Base-by-base conservation (phyloP, 2,888 invertebrate species). In the Megaustenia siamemsis region DNA sequence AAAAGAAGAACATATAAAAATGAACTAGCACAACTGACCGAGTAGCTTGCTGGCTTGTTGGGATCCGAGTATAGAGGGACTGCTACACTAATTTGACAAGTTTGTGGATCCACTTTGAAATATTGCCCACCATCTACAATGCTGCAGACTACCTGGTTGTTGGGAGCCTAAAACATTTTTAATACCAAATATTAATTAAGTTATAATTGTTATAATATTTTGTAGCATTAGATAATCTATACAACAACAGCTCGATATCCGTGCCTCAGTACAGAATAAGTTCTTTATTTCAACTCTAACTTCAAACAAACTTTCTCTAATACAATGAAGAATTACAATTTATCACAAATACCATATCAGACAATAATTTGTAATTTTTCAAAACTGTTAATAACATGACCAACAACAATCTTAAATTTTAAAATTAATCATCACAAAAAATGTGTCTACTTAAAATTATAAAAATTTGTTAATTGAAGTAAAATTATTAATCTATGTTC, bases 31-130 rank as follows among this genome's bases (percentile, higher is more conserved):
- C 32, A 8, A 49, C 45, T 63, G 24, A 82, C 82, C 66, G 66
- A 28, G 45, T 75, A 76, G 32, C 12, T 21, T 21, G 1, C 24
- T 49, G 66, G 38, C 43, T 32, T 82, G 66, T 21, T 66, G 1
- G 21, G 45, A 32, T 89, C 87, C 10, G 79, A 28, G n/a, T 81
- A 79, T 18, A 89, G 71, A 6, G 90, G 88, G 66, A 81, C 86
- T 60, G 86, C 84, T 10, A 91, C 88, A 45, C 87, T 88, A 21
- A 92, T 88, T 10, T 86, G 86, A 43, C 92, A 92, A 28, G 86
- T 86, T 12, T 75, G 49, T 5, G 86, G 56, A 45, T 91, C 87
- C 0, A 92, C 87, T 71, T 89, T 84, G 86, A 92, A 92, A 83
- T 89, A 92, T n/a, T 88, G 83, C 10, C 83, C 43, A 1, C 88